Evolutionary conservation across 2,797 vertebrate species (phyloP).

Genomic region (Epinephelus malabaricus): DNA sequence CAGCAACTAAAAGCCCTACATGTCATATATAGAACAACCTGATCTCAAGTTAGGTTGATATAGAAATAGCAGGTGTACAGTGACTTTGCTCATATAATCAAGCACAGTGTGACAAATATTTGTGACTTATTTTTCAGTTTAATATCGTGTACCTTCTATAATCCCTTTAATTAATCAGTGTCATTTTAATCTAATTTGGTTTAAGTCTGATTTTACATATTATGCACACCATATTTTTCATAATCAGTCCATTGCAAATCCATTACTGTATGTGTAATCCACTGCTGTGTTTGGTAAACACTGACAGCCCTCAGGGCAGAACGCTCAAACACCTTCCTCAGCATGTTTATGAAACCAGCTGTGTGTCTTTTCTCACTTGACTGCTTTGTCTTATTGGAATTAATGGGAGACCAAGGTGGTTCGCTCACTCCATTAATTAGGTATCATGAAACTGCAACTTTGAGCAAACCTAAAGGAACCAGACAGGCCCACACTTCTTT

Average conservation of each 20-base stretch:
- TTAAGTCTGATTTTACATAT: not conserved
- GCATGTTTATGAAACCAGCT: slow-evolving; percentile 73
- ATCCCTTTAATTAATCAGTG: not conserved
- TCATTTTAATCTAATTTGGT: not conserved
- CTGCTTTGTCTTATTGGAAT: slow-evolving; percentile 85
- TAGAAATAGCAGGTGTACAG: too few species aligned
- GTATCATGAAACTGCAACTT: slow-evolving; percentile 71
- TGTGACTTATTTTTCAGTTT: not conserved
- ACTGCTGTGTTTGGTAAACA: slow-evolving; percentile 47
- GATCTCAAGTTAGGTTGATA: too few species aligned
- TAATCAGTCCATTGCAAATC: slow-evolving; percentile 24
- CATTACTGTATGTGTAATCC: slow-evolving; percentile 20
- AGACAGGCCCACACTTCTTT: slow-evolving; percentile 53
- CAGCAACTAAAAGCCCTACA: too few species aligned
- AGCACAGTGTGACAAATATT: not conserved
- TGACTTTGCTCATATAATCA: not conserved
- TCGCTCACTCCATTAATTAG: slow-evolving; percentile 83
- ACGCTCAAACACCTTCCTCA: slow-evolving; percentile 60
- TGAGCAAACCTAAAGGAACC: slow-evolving; percentile 65
- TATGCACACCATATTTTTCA: not conserved
- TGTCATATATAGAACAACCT: too few species aligned
- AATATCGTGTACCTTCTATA: not conserved
- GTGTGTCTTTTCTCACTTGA: slow-evolving; percentile 76
- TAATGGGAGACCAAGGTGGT: slow-evolving; percentile 79
- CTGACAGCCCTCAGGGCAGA: slow-evolving; percentile 43